Evolutionary conservation across 2,888 invertebrate genomes (phyloP), one percentile per base, ranked within the genome.

Genomic region (Aphodius granarius): DNA sequence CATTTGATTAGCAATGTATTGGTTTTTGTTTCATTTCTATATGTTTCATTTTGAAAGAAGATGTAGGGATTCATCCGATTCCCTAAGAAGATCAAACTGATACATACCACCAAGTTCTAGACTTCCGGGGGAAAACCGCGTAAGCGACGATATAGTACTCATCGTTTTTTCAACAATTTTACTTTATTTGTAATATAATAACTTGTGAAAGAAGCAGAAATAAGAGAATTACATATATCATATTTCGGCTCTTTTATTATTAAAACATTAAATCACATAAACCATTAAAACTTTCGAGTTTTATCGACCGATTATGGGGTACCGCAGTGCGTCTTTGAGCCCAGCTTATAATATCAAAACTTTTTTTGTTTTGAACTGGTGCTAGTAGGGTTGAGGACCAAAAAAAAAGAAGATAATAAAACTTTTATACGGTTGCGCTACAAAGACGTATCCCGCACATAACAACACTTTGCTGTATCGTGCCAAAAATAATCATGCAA

Each of bases 401-500:
- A n/a, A 68, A 68, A 20, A 68, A 43, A 13, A 13, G 43, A 43
- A 6, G 43, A 68, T 68, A 68, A 20, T 21, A 68, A n/a, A n/a
- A 20, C 68, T 68, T 68, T 22, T 68, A 68, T 20, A 21, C 22
- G 21, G 68, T 21, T 22, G 68, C 68, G 68, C 21, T 43, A 68
- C 68, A 68, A 68, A 20, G 68, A 22, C 68, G 21, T 68, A 22
- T 43, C 43, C 43, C 6, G 43, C 43, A 43, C 43, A 43, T 43
- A 43, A 43, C 43, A 43, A 43, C 21, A 68, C 68, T 68, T 68
- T 20, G 21, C 21, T n/a, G 20, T 68, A 68, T 68, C 68, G 68
- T 68, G 68, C 68, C 68, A 68, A 68, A 68, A 68, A 68, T 68
- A 68, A 68, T 68, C 68, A 68, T 68, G 68, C 68, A 68, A 68